Evolutionary conservation across 1,140 invertebrate genomes (phyloP).

Genomic region (Tenebrio molitor): DNA sequence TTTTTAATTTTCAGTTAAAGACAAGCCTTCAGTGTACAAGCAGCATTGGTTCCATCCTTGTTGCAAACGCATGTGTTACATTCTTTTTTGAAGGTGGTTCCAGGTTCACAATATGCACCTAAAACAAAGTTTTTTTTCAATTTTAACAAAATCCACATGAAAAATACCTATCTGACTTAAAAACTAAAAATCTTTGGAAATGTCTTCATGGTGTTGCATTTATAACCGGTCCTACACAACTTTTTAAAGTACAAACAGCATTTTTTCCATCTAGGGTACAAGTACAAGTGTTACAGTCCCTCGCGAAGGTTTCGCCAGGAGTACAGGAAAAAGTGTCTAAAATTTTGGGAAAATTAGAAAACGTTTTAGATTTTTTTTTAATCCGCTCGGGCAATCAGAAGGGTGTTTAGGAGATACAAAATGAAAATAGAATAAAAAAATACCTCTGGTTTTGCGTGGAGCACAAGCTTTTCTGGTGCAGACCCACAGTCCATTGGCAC

Average conservation of each 20-base stretch:
- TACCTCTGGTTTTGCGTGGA: not conserved
- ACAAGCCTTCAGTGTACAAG: no score
- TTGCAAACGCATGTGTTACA: no score
- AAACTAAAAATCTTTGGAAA: constrained; percentile 16
- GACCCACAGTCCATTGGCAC: constrained; percentile 46
- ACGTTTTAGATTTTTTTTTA: constrained; percentile 2
- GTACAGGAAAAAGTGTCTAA: constrained; percentile 53
- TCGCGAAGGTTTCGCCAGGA: constrained; percentile 66
- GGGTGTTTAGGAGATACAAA: not conserved
- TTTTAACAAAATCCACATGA: no score
- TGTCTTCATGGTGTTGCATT: not conserved
- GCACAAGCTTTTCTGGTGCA: constrained; percentile 21
- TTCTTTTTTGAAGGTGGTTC: no score
- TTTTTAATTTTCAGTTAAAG: no score
- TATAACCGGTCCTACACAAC: not conserved
- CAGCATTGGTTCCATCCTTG: no score
- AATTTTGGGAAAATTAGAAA: not conserved
- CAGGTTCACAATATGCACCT: no score
- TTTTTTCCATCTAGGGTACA: constrained; percentile 68
- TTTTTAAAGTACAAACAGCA: constrained; percentile 66
- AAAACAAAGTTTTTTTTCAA: no score
- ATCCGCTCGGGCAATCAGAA: no score
- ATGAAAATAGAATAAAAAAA: not conserved
- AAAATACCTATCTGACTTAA: not conserved
- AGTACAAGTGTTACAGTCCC: constrained; percentile 68